Evolutionary conservation across 2,113 vertebrate genomes (phyloP).

Genomic region (Nyctibius bracteatus): DNA sequence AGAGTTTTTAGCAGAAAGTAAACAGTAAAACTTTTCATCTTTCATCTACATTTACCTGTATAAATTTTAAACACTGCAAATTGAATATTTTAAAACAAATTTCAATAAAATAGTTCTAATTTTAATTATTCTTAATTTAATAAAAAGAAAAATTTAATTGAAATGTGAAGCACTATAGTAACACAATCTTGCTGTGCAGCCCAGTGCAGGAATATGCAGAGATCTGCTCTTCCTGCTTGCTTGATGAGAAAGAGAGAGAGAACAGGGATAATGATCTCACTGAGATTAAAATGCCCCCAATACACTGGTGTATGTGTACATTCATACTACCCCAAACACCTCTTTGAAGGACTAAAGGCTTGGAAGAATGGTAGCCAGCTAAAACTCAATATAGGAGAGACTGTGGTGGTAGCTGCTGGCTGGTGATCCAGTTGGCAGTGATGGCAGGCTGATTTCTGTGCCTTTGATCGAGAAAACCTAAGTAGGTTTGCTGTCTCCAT

Average conservation of each 20-base stretch:
- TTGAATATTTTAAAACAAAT: background rate
- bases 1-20: background rate
- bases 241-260: background rate
- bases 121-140: background rate
- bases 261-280: background rate
- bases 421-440: background rate
- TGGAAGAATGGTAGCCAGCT: background rate
- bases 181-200: background rate
- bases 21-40: background rate
- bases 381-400: background rate
- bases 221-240: background rate
- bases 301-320: background rate
- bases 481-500: background rate
- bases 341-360: background rate
- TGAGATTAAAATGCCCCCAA: background rate
- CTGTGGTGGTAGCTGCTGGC: background rate
- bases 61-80: background rate
- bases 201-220: background rate
- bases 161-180: background rate
- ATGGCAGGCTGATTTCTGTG: background rate
- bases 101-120: background rate
- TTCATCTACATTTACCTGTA: background rate
- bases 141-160: background rate
- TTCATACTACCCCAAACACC: background rate
- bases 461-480: background rate